Conservation (phyloP, 1,140 invertebrate genomes). For the Neodiprion virginianus region DNA sequence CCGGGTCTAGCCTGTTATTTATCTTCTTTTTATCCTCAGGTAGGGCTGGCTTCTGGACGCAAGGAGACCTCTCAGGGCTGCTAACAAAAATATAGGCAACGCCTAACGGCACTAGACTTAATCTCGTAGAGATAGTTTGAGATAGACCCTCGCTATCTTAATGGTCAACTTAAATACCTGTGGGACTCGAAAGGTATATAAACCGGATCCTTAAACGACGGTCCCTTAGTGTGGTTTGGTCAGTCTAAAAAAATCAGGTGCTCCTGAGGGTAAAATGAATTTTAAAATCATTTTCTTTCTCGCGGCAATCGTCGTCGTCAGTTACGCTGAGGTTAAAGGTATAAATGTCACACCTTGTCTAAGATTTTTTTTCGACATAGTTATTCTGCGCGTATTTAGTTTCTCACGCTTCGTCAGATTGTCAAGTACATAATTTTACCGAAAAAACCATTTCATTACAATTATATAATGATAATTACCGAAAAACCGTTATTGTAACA, state of each 20-base stretch:
- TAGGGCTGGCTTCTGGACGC: background rate
- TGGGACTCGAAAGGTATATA: background rate
- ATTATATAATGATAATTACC: too few species aligned
- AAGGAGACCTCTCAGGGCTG: background rate
- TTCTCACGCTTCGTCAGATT: too few species aligned
- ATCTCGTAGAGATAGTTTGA: background rate
- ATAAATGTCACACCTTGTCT: too few species aligned
- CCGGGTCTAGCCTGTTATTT: background rate
- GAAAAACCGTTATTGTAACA: too few species aligned
- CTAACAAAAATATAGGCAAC: background rate
- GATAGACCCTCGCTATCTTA: constrained; percentile 8
- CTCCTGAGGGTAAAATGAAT: background rate
- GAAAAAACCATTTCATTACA: too few species aligned
- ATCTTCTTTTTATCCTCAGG: background rate
- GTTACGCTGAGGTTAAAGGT: background rate
- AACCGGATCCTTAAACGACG: background rate
- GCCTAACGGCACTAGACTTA: constrained; percentile 1
- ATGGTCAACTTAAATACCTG: background rate
- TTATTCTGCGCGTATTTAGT: too few species aligned
- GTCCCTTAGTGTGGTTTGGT: constrained; percentile 1
- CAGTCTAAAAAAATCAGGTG: background rate
- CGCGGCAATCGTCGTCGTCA: background rate
- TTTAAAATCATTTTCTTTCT: background rate
- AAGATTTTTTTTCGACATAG: too few species aligned
- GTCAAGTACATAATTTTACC: too few species aligned